A percentile compares a stretch with the other conserved stretches of the same genome.
These are phyloP conservation scores for Lagopus muta DNA, from an alignment of 2,113 vertebrate species.

Conservation along the genomic window DNA sequence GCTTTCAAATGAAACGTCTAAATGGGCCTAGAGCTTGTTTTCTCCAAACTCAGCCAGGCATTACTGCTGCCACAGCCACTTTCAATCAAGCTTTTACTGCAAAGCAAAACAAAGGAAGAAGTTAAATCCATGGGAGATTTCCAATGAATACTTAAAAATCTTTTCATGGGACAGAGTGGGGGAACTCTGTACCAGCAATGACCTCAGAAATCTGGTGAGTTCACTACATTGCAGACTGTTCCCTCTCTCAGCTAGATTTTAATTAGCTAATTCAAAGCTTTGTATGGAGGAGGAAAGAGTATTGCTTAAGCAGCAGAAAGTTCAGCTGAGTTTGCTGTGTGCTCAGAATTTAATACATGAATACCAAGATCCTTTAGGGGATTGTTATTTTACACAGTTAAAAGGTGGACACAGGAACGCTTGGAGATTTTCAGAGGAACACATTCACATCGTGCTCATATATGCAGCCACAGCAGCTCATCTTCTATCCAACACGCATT, in stretches of 20 bases:
- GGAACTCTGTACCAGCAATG: constrained; percentile 61
- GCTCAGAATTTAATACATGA: constrained; percentile 34
- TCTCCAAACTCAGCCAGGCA: constrained; percentile 84
- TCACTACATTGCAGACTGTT: constrained; percentile 24
- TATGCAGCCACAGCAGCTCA: background rate
- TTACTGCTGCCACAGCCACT: constrained; percentile 84
- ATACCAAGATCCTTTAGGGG: background rate
- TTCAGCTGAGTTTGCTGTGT: constrained; percentile 34
- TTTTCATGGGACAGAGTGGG: constrained; percentile 68
- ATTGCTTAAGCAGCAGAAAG: constrained; percentile 63
- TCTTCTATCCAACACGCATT: fast-evolving
- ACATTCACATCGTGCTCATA: fast-evolving
- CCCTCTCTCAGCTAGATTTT: constrained; percentile 29
- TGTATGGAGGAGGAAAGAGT: constrained; percentile 37
- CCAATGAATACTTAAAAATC: constrained; percentile 77
- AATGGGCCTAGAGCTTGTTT: constrained; percentile 78
- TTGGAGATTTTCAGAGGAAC: background rate
- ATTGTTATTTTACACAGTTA: background rate
- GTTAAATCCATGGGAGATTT: constrained; percentile 80
- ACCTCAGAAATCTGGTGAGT: constrained; percentile 63
- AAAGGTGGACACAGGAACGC: background rate
- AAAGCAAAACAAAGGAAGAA: constrained; percentile 81
- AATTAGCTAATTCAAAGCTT: constrained; percentile 63
- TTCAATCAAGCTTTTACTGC: constrained; percentile 86
- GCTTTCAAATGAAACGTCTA: constrained; percentile 74